Conservation (phyloP, 1,140 invertebrate species). For the Ostrea denselamellosa region DNA sequence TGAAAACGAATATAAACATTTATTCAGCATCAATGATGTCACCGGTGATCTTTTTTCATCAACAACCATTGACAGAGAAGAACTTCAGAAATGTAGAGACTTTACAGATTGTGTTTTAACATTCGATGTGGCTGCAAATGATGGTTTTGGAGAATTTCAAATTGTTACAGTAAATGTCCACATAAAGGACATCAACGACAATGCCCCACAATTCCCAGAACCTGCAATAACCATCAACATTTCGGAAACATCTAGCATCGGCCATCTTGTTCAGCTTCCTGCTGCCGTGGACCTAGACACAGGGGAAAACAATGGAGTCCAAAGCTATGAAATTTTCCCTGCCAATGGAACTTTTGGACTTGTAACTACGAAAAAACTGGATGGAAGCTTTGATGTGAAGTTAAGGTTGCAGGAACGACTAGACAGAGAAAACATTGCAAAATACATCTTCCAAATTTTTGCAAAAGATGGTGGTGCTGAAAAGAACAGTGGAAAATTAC, state of each 20-base stretch:
- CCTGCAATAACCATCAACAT: constrained; percentile 53
- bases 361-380: constrained; percentile 73
- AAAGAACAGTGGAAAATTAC: constrained; percentile 86
- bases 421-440: constrained; percentile 88
- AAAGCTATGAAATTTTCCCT: constrained; percentile 63
- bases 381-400: constrained; percentile 71
- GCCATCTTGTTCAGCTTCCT: constrained; percentile 45
- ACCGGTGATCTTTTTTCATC: constrained; percentile 60
- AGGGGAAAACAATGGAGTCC: constrained; percentile 53
- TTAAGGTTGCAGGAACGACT: constrained; percentile 81
- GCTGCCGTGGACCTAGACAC: constrained; percentile 75
- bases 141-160: constrained; percentile 61
- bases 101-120: constrained; percentile 52
- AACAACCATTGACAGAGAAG: constrained; percentile 62
- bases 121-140: constrained; percentile 58
- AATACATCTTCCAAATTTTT: constrained; percentile 89
- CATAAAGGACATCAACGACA: constrained; percentile 80
- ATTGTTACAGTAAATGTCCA: constrained; percentile 88
- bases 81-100: constrained; percentile 47
- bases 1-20: constrained; percentile 45
- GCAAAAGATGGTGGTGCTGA: constrained; percentile 92
- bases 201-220: constrained; percentile 61
- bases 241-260: constrained; percentile 75
- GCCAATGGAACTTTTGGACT: constrained; percentile 84
- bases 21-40: constrained; percentile 59